Evolutionary conservation across 1,140 invertebrate species (phyloP), one percentile per base, ranked within the genome.

Genomic region (Stenopsyche tienmushanensis): DNA sequence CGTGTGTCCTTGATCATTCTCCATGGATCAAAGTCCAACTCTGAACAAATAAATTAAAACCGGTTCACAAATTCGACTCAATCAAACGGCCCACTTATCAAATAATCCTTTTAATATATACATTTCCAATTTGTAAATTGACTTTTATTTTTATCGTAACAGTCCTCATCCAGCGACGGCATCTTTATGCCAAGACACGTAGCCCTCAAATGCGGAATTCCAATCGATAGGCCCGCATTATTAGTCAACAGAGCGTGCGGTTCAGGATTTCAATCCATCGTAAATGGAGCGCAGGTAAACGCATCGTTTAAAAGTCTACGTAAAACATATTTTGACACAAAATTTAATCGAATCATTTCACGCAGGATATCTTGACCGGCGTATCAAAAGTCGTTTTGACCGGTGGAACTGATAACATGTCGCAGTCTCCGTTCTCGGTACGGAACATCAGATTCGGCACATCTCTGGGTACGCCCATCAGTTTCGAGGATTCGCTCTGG

Each of bases 331-430:
- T n/a, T n/a, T n/a, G n/a, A n/a, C n/a, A n/a, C n/a, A n/a, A n/a
- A n/a, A n/a, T n/a, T n/a, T n/a, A n/a, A n/a, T n/a, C n/a, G n/a
- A n/a, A n/a, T n/a, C n/a, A n/a, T n/a, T n/a, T n/a, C n/a, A n/a
- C 75, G 44, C 70, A 96, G 91, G 95, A 96, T 75, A 98, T 99
- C 69, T 69, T 89, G 53, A 81, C 88, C 18, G 94, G 96, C 24
- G 90, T 92, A 72, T 89, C 94, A 2, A 86, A 92, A 69, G 88
- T 99, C 64, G 93, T 93, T 2, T 75, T 99, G 7, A 90, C 94
- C 55, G 96, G 95, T 50, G 96, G 96, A 3, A 86, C 88, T 24
- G 97, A 99, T 74, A 98, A 91, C 75, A 99, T 99, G 97, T 96
- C 91, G 21, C 90, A 94, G 79, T 81, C 89, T n/a, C 97, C 97